Evolutionary conservation across 1,140 invertebrate species (phyloP).

Genomic region (Camponotus floridanus): DNA sequence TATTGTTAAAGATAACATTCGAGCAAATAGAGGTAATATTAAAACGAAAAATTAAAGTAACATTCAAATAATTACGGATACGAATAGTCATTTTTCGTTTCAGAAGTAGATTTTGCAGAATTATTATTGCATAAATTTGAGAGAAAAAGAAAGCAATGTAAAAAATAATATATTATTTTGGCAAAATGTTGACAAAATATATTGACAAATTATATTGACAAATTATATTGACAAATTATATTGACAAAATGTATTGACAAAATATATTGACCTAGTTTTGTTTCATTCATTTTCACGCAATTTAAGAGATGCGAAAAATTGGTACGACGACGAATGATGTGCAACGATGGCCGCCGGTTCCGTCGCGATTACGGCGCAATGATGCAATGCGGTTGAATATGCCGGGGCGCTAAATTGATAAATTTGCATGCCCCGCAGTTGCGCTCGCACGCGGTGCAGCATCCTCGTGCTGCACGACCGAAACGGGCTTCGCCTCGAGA

Average conservation of each 20-base stretch:
- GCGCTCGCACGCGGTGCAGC: conserved; percentile 12
- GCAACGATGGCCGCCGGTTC: conserved; percentile 39
- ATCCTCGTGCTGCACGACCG: conserved; percentile 11
- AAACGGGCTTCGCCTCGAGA: conserved; percentile 45
- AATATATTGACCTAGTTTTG: conserved; percentile 9
- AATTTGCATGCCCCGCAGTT: conserved; percentile 80
- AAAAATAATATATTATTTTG: not conserved
- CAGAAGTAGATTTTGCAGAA: not conserved
- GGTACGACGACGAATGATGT: conserved; percentile 18
- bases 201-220: not conserved
- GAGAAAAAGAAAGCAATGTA: not conserved
- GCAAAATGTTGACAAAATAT: not conserved
- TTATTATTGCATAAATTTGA: not conserved
- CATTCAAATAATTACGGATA: too few relatives aligned
- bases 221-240: not conserved
- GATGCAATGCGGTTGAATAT: conserved; percentile 80
- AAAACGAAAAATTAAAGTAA: too few relatives aligned
- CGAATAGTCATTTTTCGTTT: not conserved
- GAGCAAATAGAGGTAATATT: too few relatives aligned
- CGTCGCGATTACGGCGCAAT: conserved; percentile 71
- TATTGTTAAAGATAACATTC: not conserved
- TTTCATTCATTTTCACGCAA: not conserved
- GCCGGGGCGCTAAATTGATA: conserved; percentile 83
- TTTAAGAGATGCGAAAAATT: not conserved
- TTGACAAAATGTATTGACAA: not conserved